phyloP scores from a whole-genome alignment of 2,888 invertebrate genomes.

The Yponomeuta plumbellus region DNA sequence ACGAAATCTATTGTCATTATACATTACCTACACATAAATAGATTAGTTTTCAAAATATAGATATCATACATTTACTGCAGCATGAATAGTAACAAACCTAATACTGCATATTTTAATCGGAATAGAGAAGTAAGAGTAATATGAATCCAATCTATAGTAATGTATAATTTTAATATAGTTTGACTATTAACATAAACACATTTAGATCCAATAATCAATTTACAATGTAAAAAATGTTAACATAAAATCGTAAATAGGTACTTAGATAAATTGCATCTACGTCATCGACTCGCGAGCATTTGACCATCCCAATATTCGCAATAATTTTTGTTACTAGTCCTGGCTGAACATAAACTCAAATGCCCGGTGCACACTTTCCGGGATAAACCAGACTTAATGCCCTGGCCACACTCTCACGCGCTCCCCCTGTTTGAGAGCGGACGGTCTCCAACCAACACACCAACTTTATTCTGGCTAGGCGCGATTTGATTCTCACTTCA shows the following conservation, averaged over 20 bases:
- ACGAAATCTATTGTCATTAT: conserved; percentile 2
- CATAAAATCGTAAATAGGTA: not conserved
- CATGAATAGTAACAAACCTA: not conserved
- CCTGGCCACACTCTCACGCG: not conserved
- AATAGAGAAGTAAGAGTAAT: not conserved
- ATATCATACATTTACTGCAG: conserved; percentile 13
- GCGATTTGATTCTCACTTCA: not conserved
- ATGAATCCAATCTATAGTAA: not conserved
- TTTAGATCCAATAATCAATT: conserved; percentile 12
- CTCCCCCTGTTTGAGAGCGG: not conserved
- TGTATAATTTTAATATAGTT: not conserved
- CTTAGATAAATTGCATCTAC: not conserved
- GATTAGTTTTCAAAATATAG: conserved; percentile 13
- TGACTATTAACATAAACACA: not conserved
- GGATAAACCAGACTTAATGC: not conserved
- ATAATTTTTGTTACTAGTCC: not conserved
- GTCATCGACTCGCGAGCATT: not conserved
- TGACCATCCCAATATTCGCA: not conserved
- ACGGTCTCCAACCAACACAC: not conserved
- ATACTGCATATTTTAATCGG: not conserved
- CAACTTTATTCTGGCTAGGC: too few relatives aligned
- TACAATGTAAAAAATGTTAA: not conserved
- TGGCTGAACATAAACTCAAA: not conserved
- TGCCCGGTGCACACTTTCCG: not conserved
- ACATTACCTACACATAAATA: conserved; percentile 6